Conservation (phyloP, 2,113 vertebrate species). For the Daubentonia madagascariensis region DNA sequence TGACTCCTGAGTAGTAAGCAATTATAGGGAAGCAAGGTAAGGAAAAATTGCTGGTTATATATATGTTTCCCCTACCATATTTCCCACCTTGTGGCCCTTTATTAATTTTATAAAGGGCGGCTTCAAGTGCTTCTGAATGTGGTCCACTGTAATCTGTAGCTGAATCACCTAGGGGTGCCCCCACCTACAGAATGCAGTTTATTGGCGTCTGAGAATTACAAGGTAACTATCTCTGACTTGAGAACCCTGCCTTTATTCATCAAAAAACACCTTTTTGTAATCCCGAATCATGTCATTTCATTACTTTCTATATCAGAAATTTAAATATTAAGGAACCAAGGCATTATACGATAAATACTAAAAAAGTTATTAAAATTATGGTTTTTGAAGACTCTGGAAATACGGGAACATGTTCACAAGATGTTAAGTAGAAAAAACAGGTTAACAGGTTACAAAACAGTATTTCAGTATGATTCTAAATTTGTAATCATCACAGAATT, state of each 20-base stretch:
- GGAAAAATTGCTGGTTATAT: too few relatives aligned
- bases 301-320: background rate
- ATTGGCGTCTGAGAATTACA: too few relatives aligned
- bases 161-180: background rate
- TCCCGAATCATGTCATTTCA: background rate
- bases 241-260: background rate
- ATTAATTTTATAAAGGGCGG: background rate
- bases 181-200: background rate
- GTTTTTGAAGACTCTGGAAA: conserved; percentile 2
- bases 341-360: background rate
- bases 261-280: background rate
- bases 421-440: background rate
- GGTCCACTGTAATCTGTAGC: background rate
- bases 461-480: background rate
- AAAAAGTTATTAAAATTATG: background rate
- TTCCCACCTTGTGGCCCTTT: too few relatives aligned
- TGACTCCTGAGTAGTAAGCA: too few relatives aligned
- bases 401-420: background rate
- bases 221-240: background rate
- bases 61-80: too few relatives aligned
- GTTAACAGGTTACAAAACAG: background rate
- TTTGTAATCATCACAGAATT: conserved; percentile 35
- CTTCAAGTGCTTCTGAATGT: background rate
- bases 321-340: background rate
- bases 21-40: too few relatives aligned